Percentiles rank a stretch among this genome's conserved stretches.
phyloP scores from a whole-genome alignment of 2,888 invertebrate genomes.

The Himalopsyche tibetana region DNA sequence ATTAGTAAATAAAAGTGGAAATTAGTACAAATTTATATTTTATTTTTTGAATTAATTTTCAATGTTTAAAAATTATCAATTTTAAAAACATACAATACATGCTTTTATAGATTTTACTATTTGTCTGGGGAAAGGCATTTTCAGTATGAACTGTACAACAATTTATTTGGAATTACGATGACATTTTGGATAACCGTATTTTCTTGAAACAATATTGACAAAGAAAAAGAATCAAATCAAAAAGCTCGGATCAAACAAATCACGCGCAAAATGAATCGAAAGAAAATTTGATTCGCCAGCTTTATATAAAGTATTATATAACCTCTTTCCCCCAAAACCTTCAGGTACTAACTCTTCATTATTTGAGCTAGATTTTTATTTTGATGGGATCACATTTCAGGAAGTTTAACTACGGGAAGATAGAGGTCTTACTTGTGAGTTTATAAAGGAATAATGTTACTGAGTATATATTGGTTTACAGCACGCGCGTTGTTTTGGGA shows the following conservation, averaged over 20 bases:
- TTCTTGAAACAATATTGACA: neutral
- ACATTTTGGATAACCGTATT: neutral
- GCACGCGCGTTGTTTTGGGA: no score
- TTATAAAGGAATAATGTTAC: neutral
- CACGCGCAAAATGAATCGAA: conserved; percentile 5
- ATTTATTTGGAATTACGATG: neutral
- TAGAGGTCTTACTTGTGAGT: neutral
- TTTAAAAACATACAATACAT: no score
- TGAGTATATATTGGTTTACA: no score
- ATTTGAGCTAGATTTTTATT: neutral
- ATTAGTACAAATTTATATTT: no score
- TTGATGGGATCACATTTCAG: neutral
- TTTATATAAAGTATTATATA: neutral
- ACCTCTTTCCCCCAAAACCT: neutral
- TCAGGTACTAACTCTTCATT: neutral
- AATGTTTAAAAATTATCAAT: no score
- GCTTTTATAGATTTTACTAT: no score
- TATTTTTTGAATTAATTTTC: no score
- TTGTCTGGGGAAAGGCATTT: no score
- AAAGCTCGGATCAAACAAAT: conserved; percentile 7
- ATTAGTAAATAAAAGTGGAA: no score
- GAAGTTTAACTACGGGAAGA: neutral
- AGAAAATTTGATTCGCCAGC: neutral
- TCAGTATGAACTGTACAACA: neutral
- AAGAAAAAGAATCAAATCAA: neutral